Percentiles rank a stretch among this genome's conserved stretches.
phyloP scores from a whole-genome alignment of 2,113 vertebrate species.

The Chionodraco myersi region DNA sequence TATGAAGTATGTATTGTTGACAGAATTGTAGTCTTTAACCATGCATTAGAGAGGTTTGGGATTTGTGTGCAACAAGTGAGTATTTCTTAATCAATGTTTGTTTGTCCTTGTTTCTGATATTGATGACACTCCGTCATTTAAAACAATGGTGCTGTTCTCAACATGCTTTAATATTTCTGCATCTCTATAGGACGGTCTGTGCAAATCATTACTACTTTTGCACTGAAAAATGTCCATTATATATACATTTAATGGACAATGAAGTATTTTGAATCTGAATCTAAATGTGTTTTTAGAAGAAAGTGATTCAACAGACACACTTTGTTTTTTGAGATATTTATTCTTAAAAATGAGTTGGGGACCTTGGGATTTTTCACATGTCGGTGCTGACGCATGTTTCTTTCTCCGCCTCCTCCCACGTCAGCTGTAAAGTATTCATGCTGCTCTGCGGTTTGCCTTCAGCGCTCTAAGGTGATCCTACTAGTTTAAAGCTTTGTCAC shows the following conservation, averaged over 20 bases:
- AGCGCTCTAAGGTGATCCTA: constrained; percentile 85
- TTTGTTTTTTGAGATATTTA: constrained; percentile 83
- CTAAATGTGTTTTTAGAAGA: neutral
- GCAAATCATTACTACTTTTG: neutral
- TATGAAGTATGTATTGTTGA: neutral
- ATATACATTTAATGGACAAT: too few species aligned
- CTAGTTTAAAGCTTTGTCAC: constrained; percentile 86
- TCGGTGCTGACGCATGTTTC: constrained; percentile 58
- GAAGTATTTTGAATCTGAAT: too few species aligned
- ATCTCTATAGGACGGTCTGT: too few species aligned
- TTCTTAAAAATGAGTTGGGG: constrained; percentile 94
- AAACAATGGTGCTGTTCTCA: constrained; percentile 50
- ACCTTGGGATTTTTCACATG: constrained; percentile 79
- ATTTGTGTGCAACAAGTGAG: neutral
- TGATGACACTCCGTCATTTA: neutral
- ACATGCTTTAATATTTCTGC: neutral
- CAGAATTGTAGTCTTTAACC: neutral
- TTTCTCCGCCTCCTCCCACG: constrained; percentile 84
- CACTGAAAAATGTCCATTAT: too few species aligned
- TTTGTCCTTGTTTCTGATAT: neutral
- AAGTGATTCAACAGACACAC: constrained; percentile 6
- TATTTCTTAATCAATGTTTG: neutral
- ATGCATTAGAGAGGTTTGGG: neutral
- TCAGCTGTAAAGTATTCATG: constrained; percentile 87
- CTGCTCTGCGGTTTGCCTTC: constrained; percentile 86